phyloP scores from a whole-genome alignment of 2,888 invertebrate species.

The Lycaena phlaeas region DNA sequence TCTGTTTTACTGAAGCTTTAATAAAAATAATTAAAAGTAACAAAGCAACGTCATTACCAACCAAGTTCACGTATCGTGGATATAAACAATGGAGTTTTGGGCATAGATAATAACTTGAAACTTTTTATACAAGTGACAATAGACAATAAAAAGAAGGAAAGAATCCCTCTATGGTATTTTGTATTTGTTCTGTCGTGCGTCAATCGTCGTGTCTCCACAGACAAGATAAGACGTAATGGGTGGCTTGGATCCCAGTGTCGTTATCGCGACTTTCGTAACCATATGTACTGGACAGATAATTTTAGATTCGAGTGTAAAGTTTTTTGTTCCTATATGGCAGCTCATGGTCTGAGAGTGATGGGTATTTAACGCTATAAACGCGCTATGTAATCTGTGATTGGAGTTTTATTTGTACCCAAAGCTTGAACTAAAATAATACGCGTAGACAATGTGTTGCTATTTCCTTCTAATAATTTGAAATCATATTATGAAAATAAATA shows the following conservation, averaged over 20 bases:
- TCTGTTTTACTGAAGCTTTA: no score
- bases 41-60: no score
- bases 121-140: background rate
- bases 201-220: constrained; percentile 14
- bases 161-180: background rate
- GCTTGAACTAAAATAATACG: background rate
- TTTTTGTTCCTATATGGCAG: background rate
- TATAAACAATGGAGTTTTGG: no score
- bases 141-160: background rate
- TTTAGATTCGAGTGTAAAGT: constrained; percentile 4
- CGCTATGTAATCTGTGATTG: no score
- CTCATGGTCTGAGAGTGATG: background rate
- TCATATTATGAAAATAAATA: no score
- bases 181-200: constrained; percentile 16
- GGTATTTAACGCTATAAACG: no score
- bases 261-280: constrained; percentile 19
- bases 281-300: constrained; percentile 8
- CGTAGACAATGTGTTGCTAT: no score
- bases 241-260: constrained; percentile 16
- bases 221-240: constrained; percentile 19
- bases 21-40: no score
- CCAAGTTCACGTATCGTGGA: no score
- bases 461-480: no score
- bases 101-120: no score
- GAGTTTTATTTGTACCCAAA: no score